These are phyloP conservation scores for Eubucco bourcierii DNA, from an alignment of 2,113 vertebrate species.

Conservation along the genomic window DNA sequence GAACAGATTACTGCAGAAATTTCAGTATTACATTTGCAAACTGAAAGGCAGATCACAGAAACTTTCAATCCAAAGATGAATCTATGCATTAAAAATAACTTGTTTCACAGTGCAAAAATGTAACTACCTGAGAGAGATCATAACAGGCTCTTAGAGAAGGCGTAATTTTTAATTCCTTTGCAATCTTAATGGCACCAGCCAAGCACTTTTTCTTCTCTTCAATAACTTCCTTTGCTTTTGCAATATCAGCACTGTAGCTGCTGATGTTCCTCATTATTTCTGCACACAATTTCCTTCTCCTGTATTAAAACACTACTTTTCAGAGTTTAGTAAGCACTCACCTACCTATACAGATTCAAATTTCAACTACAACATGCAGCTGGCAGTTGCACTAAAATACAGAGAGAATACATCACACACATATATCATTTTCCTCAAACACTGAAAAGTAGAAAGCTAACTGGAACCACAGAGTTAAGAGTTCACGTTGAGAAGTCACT, in stretches of 20 bases:
- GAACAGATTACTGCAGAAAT: background rate
- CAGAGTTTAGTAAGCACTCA: background rate
- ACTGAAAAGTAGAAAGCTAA: rapidly evolving
- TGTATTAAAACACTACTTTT: conserved; percentile 58
- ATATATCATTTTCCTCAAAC: background rate
- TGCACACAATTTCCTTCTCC: conserved; percentile 72
- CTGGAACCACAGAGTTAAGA: background rate
- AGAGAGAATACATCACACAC: background rate
- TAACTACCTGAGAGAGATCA: conserved; percentile 72
- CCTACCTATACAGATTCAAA: background rate
- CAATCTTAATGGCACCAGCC: conserved; percentile 77
- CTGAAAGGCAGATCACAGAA: background rate
- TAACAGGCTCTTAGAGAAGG: conserved; percentile 71
- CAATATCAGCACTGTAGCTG: conserved; percentile 56
- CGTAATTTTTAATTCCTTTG: conserved; percentile 75
- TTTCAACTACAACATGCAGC: background rate
- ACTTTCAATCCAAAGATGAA: background rate
- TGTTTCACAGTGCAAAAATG: background rate
- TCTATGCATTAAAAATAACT: background rate
- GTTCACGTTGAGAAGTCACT: background rate
- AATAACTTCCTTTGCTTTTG: conserved; percentile 62
- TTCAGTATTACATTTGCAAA: background rate
- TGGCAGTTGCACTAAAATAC: background rate
- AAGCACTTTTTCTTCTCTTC: conserved; percentile 76
- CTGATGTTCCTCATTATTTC: conserved; percentile 71